Percentiles rank a stretch among this genome's conserved stretches.
Evolutionary conservation across 1,140 invertebrate species (phyloP).

Genomic region (Drosophila ananassae): DNA sequence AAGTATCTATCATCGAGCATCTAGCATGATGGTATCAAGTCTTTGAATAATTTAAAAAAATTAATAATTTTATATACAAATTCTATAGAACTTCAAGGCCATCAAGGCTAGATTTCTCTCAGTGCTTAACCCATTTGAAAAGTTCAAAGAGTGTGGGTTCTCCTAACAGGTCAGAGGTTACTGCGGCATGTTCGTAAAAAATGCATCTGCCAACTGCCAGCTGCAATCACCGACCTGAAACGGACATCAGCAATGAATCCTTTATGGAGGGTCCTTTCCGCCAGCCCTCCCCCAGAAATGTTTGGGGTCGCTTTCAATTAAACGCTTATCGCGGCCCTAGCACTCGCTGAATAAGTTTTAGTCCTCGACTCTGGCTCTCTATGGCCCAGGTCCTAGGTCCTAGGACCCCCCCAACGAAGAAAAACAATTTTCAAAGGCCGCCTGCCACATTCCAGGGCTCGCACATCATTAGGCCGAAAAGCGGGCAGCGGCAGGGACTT

Average conservation of each 20-base stretch:
- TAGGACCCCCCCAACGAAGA: slow-evolving; percentile 1
- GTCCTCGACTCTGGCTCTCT: slow-evolving; percentile 3
- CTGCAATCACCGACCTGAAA: slow-evolving; percentile 36
- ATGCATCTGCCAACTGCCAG: slow-evolving; percentile 31
- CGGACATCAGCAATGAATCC: slow-evolving; percentile 33
- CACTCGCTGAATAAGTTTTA: slow-evolving; percentile 56
- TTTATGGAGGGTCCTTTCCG: slow-evolving; percentile 5
- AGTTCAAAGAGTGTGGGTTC: slow-evolving; percentile 10
- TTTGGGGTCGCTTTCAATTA: slow-evolving; percentile 63
- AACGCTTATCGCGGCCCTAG: slow-evolving; percentile 66
- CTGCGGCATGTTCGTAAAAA: slow-evolving; percentile 12
- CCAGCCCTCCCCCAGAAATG: background rate
- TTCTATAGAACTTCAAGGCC: background rate
- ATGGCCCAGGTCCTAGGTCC: background rate
- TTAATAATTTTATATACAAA: too few species aligned
- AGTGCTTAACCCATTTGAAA: background rate
- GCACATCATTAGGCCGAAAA: slow-evolving; percentile 50
- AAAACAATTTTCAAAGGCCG: slow-evolving; percentile 53
- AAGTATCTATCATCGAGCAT: background rate
- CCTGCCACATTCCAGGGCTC: slow-evolving; percentile 27
- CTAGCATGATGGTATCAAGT: too few species aligned
- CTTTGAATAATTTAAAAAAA: too few species aligned
- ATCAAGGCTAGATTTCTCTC: background rate
- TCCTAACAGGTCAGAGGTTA: slow-evolving; percentile 4
- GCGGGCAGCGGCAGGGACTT: slow-evolving; percentile 2